Evolutionary conservation across 1,140 invertebrate genomes (phyloP), one percentile per base, ranked within the genome.

Genomic region (Drosophila ogumai): DNA sequence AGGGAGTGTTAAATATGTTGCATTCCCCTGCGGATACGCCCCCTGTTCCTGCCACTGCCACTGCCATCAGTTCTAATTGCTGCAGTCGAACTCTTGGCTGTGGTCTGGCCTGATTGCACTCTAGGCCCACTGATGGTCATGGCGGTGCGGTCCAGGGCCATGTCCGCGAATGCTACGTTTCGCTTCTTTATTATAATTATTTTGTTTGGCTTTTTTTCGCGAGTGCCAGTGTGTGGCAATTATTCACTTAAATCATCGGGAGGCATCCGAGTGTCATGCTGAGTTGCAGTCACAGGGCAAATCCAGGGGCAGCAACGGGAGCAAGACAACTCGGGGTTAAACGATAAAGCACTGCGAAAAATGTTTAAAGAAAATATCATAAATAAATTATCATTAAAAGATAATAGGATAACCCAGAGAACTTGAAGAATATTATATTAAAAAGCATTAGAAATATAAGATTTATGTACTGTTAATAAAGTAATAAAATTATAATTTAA

Each of bases 211-310:
- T 52, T 58, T 55, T 79, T 69, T 50, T 55, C 15, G 50, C 36
- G 43, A 36, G 66, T 57, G 68, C 54, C 41, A 72, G 68, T 71
- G 68, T 82, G 61, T 72, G 74, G 85, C 78, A 90, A 90, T 90
- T 90, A 90, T 90, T 90, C 85, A 90, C 85, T 90, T 90, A 90
- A 90, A 85, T 76, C 85, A 85, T 90, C 81, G 88, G 81, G 64
- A 47, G 59, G 43, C 73, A 75, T 56, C 52, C 72, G 63, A 76
- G 84, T 88, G 85, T 88, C 85, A 90, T 90, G 85, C 78, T 90
- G 81, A 90, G 81, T 88, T 82, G 84, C 82, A 86, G 76, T 85
- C 79, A 79, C 68, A 76, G 31, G 36, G 38, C 50, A 47, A 36
- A 71, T 67, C 63, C 63, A 71, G 63, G 40, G 54, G 50, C 59